Conservation (phyloP, 1,140 invertebrate genomes). For the Telenomus remus region DNA sequence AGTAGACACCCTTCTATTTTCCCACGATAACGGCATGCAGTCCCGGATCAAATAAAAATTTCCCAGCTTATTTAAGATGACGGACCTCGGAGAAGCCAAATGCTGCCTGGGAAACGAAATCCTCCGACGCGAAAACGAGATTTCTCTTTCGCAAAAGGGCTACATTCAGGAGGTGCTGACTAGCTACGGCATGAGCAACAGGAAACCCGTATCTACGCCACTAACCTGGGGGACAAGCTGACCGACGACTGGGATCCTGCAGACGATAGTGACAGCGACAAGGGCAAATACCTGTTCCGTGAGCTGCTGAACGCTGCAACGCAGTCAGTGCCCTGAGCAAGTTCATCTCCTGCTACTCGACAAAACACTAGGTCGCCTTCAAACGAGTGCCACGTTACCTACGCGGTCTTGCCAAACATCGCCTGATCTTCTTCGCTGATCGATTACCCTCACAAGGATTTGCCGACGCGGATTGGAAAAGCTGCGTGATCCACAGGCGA, state of each 20-base stretch:
- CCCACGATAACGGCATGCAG: neutral
- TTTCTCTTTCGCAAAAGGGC: conserved; percentile 10
- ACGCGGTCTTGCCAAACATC: conserved; percentile 30
- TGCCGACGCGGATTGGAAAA: conserved; percentile 64
- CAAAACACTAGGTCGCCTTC: too few species aligned
- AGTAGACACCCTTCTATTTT: neutral
- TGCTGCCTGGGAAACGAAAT: conserved; percentile 6
- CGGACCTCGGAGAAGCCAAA: conserved; percentile 4
- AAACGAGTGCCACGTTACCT: too few species aligned
- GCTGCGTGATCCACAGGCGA: conserved; percentile 54
- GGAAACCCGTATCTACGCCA: neutral
- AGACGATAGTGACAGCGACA: neutral
- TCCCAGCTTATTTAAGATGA: neutral
- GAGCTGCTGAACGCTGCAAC: conserved; percentile 33
- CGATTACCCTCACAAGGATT: conserved; percentile 52
- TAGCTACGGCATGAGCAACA: too few species aligned
- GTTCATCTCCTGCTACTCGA: too few species aligned
- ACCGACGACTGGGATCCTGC: conserved; percentile 15
- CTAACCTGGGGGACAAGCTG: conserved; percentile 2
- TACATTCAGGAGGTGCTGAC: too few species aligned
- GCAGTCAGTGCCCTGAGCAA: conserved; percentile 62
- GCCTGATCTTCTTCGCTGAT: conserved; percentile 18
- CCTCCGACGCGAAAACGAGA: conserved; percentile 3
- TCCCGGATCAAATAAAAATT: neutral
- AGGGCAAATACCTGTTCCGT: too few species aligned